A percentile compares a stretch with the other conserved stretches of the same genome.
phyloP scores from a whole-genome alignment of 2,888 invertebrate genomes.

The Drosophila testacea region DNA sequence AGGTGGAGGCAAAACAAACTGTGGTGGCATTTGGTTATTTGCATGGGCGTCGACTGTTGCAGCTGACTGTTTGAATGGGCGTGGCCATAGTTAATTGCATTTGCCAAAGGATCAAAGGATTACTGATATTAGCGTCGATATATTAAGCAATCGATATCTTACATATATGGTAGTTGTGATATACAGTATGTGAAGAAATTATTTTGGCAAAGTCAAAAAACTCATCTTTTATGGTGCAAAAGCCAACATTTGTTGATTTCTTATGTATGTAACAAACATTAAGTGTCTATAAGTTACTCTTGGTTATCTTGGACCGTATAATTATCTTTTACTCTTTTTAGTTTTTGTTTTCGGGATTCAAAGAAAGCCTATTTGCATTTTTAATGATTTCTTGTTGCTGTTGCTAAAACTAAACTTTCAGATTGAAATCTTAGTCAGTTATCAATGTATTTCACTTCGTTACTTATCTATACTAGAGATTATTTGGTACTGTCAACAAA shows the following conservation, averaged over 20 bases:
- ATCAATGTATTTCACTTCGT: too few relatives aligned
- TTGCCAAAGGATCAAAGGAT: constrained; percentile 7
- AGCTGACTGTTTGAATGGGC: constrained; percentile 18
- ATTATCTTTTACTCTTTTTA: not conserved
- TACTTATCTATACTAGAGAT: too few relatives aligned
- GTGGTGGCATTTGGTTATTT: constrained; percentile 10
- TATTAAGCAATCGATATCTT: not conserved
- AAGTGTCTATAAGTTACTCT: not conserved
- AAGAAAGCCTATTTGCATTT: not conserved
- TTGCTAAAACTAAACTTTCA: too few relatives aligned
- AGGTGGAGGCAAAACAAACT: constrained; percentile 5
- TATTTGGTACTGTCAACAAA: too few relatives aligned
- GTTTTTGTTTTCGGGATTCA: too few relatives aligned
- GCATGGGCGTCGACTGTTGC: constrained; percentile 49
- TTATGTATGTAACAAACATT: too few relatives aligned
- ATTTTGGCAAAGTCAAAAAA: not conserved
- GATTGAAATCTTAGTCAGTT: too few relatives aligned
- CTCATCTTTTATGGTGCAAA: too few relatives aligned
- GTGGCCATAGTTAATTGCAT: constrained; percentile 27
- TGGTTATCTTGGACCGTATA: not conserved
- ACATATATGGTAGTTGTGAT: not conserved
- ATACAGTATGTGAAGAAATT: not conserved
- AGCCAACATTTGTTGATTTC: too few relatives aligned
- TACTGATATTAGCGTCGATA: not conserved
- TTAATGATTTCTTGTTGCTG: not conserved